A percentile compares a stretch with the other conserved stretches of the same genome.
Conservation (phyloP, 1,140 invertebrate species). For the Brachionus plicatilis region DNA sequence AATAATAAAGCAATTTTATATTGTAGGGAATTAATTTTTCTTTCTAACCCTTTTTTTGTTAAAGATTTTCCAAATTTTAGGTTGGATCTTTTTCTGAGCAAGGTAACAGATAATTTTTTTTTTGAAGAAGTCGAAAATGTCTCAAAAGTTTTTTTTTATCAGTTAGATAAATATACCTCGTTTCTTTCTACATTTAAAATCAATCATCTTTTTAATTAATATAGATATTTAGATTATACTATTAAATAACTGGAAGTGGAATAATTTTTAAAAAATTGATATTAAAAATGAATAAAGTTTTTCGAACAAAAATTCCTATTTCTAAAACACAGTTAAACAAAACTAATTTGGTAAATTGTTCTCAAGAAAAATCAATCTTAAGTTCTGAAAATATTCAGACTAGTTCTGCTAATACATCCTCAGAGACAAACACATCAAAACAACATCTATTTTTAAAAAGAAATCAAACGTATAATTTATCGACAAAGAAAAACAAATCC, state of each 20-base stretch:
- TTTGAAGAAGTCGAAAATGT: background rate
- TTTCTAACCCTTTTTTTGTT: background rate
- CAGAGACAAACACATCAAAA: too few species aligned
- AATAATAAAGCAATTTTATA: background rate
- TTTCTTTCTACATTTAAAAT: background rate
- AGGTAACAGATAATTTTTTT: background rate
- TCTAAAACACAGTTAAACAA: too few species aligned
- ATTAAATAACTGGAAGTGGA: background rate
- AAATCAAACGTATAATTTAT: background rate
- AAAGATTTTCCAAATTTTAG: background rate
- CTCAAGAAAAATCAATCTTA: too few species aligned
- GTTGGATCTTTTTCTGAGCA: background rate
- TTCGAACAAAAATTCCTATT: too few species aligned
- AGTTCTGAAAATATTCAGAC: too few species aligned
- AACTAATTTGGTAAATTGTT: too few species aligned
- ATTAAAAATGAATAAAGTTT: background rate
- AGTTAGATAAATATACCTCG: background rate
- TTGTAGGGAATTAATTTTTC: background rate
- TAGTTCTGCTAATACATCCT: too few species aligned
- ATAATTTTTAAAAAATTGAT: background rate
- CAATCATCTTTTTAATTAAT: background rate
- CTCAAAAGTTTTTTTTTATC: background rate
- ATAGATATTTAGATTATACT: background rate
- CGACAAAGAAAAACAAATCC: background rate
- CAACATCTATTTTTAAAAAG: background rate